Base-by-base conservation (phyloP, 2,113 vertebrate species). In the Toxotes jaculatrix region DNA sequence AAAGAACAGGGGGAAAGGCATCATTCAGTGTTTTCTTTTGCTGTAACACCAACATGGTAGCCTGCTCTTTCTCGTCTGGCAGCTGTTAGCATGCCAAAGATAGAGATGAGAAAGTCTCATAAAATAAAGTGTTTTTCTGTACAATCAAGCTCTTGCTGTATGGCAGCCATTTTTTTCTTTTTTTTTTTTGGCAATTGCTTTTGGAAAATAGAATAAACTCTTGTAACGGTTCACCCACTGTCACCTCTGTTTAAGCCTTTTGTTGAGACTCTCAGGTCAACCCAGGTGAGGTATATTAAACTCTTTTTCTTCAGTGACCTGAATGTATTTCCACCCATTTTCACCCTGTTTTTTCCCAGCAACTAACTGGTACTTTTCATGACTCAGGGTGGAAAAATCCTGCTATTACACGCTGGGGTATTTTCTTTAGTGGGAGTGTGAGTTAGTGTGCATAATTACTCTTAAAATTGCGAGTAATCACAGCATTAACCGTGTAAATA, bases 401-500 rank as follows among this genome's bases (percentile, higher is more conserved):
- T 79, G 65, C 63, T 19, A 47, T 82, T 70, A 76, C 27, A 85
- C 7, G 19, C 36, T 34, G 56, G 21, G 31, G 57, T 81, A 27
- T 71, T 82, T 89, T 87, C 49, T 86, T 74, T 66, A 57, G 45
- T 4, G 12, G 60, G 17, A 76, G 57, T 56, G 80, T 67, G 77
- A 61, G 49, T 78, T 79, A 76, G 38, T 72, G 42, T 69, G 63
- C 63, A 83, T 89, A 87, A 90, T 88, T 89, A 83, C 65, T 31
- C 34, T 61, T 79, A 73, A 87, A 86, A 89, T 74, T 62, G 67
- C 71, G 67, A 65, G 74, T 78, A 90, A 89, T 92, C 42, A 36
- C 51, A 61, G 65, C 56, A 56, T 82, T 86, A 31, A 66, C 1
- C 21, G 68, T 76, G 71, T 59, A 83, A 88, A 79, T 76, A 59